A percentile compares a stretch with the other conserved stretches of the same genome.
phyloP scores from a whole-genome alignment of 2,113 vertebrate genomes.

The Leuciscus idus region DNA sequence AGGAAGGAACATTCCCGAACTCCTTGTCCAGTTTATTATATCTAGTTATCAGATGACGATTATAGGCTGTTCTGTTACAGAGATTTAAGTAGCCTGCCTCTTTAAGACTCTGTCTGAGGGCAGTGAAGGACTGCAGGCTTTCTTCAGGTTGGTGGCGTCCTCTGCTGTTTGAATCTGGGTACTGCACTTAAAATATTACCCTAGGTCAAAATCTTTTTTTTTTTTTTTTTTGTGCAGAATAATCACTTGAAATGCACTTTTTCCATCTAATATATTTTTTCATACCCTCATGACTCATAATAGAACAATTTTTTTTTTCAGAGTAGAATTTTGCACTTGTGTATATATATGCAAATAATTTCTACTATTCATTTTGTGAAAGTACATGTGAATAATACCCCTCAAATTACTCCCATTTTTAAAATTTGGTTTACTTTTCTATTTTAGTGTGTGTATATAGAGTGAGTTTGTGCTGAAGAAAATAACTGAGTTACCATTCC shows the following conservation, averaged over 20 bases:
- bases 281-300: conserved; percentile 24
- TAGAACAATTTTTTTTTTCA: not conserved
- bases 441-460: conserved; percentile 45
- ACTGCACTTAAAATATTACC: conserved; percentile 24
- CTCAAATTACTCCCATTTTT: conserved; percentile 23
- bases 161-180: conserved; percentile 60
- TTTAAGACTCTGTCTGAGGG: conserved; percentile 8
- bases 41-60: not conserved
- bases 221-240: conserved; percentile 17
- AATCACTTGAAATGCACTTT: conserved; percentile 35
- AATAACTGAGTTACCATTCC: conserved; percentile 32
- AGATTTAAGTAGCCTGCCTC: conserved; percentile 7
- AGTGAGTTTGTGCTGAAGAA: conserved; percentile 35
- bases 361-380: conserved; percentile 13
- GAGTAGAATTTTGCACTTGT: conserved; percentile 28
- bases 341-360: conserved; percentile 38
- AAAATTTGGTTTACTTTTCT: not conserved
- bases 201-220: not conserved
- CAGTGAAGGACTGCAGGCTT: not conserved
- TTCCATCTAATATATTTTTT: conserved; percentile 21
- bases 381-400: conserved; percentile 4
- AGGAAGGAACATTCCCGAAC: conserved; percentile 12
- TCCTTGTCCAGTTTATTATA: conserved; percentile 23
- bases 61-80: conserved; percentile 14
- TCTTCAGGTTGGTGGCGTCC: conserved; percentile 46